These are phyloP conservation scores for Nasonia oneida DNA, from an alignment of 2,888 invertebrate genomes.

Conservation along the genomic window DNA sequence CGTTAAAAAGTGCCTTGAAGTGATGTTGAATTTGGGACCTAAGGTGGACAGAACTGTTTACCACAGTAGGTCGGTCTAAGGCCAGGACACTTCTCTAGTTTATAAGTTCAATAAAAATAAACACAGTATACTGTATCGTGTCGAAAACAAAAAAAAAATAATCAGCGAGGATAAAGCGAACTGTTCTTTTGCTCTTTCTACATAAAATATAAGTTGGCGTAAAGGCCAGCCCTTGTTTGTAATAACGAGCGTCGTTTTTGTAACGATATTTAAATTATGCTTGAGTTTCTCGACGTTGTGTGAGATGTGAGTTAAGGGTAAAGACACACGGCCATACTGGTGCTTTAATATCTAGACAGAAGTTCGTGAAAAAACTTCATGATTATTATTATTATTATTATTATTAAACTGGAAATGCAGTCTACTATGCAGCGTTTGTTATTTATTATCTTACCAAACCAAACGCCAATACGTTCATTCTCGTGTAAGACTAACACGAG, in stretches of 20 bases:
- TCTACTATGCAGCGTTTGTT: constrained; percentile 40
- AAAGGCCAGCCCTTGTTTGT: constrained; percentile 22
- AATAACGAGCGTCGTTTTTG: constrained; percentile 39
- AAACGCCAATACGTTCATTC: constrained; percentile 7
- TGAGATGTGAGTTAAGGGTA: constrained; percentile 36
- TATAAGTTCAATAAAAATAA: constrained; percentile 72
- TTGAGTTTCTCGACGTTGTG: constrained; percentile 45
- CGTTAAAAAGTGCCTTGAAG: constrained; percentile 71
- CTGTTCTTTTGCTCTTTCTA: constrained; percentile 32
- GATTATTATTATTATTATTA: constrained; percentile 55
- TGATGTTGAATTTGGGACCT: constrained; percentile 68
- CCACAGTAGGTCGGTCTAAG: constrained; percentile 70
- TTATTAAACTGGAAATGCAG: constrained; percentile 58
- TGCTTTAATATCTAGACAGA: constrained; percentile 45
- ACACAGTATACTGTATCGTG: constrained; percentile 63
- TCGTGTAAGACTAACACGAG: constrained; percentile 13
- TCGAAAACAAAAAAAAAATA: constrained; percentile 51
- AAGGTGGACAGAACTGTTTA: constrained; percentile 65
- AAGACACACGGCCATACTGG: constrained; percentile 41
- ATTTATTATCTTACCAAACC: constrained; percentile 48
- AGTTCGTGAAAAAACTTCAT: constrained; percentile 42
- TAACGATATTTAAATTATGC: constrained; percentile 48
- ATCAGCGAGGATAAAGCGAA: constrained; percentile 56
- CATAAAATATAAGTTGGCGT: not conserved
- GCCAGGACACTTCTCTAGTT: constrained; percentile 75